These are phyloP conservation scores for Passer domesticus DNA, from an alignment of 2,113 vertebrate genomes.

Conservation along the genomic window DNA sequence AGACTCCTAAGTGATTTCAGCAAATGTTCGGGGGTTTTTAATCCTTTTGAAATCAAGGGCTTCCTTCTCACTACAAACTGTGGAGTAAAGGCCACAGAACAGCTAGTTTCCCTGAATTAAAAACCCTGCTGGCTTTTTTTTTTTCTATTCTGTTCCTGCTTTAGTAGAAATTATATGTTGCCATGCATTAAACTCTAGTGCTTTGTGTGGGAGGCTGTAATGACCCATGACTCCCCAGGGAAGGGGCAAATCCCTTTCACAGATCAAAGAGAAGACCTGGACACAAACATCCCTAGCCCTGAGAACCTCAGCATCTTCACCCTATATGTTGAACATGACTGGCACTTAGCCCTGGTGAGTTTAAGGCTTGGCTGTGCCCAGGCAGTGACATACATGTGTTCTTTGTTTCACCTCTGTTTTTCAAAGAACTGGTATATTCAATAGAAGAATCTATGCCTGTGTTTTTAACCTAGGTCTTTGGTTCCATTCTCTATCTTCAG, in stretches of 20 bases:
- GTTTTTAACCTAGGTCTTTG: neutral
- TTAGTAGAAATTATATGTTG: neutral
- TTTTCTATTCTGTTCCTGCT: neutral
- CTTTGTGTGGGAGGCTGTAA: neutral
- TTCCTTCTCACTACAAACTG: neutral
- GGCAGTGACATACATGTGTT: neutral
- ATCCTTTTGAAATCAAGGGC: neutral
- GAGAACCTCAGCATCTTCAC: neutral
- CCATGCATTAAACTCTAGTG: neutral
- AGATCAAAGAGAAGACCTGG: neutral
- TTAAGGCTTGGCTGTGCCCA: neutral
- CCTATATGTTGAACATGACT: rapidly evolving
- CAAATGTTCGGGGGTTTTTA: neutral
- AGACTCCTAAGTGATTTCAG: neutral
- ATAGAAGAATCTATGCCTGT: neutral
- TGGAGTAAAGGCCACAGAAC: neutral
- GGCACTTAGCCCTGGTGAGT: neutral
- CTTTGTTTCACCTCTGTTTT: neutral
- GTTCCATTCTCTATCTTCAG: neutral
- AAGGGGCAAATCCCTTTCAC: neutral
- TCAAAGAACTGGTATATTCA: neutral
- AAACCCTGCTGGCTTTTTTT: neutral
- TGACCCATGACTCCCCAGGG: neutral
- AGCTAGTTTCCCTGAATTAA: neutral
- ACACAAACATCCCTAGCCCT: neutral